phyloP scores from a whole-genome alignment of 2,797 vertebrate species.

The Geotrypetes seraphini region DNA sequence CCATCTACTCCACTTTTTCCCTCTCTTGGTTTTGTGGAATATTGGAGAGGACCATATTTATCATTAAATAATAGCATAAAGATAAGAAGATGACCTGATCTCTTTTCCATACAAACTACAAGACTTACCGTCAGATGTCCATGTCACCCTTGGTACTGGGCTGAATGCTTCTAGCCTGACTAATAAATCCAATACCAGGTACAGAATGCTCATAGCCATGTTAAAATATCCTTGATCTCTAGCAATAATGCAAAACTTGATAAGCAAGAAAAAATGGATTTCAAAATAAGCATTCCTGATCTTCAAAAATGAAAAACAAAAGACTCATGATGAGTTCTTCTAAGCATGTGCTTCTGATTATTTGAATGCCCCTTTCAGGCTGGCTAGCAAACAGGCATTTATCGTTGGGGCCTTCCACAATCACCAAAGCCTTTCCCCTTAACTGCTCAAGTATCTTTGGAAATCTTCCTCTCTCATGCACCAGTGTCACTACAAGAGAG shows the following conservation, averaged over 20 bases:
- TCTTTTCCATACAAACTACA: too few relatives aligned
- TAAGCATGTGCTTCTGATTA: background rate
- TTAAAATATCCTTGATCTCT: slow-evolving; percentile 30
- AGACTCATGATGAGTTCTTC: background rate
- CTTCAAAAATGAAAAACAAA: background rate
- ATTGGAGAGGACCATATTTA: too few relatives aligned
- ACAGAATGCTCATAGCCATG: slow-evolving; percentile 57
- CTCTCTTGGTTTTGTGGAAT: too few relatives aligned
- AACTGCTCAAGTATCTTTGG: background rate
- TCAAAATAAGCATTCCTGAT: slow-evolving; percentile 13
- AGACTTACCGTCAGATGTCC: slow-evolving; percentile 82
- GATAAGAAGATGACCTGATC: background rate
- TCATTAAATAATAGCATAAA: too few relatives aligned
- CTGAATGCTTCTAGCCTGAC: slow-evolving; percentile 69
- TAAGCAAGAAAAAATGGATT: background rate
- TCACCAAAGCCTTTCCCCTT: slow-evolving; percentile 16
- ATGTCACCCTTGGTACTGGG: slow-evolving; percentile 77
- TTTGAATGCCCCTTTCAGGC: slow-evolving; percentile 28
- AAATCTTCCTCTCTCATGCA: too few relatives aligned
- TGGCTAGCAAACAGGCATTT: background rate
- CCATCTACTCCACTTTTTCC: too few relatives aligned
- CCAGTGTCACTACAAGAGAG: too few relatives aligned
- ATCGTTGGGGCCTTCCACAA: slow-evolving; percentile 12
- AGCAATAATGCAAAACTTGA: slow-evolving; percentile 1
- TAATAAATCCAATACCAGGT: slow-evolving; percentile 57